These are phyloP conservation scores for Barnardius zonarius DNA, from an alignment of 2,113 vertebrate genomes.

Conservation along the genomic window DNA sequence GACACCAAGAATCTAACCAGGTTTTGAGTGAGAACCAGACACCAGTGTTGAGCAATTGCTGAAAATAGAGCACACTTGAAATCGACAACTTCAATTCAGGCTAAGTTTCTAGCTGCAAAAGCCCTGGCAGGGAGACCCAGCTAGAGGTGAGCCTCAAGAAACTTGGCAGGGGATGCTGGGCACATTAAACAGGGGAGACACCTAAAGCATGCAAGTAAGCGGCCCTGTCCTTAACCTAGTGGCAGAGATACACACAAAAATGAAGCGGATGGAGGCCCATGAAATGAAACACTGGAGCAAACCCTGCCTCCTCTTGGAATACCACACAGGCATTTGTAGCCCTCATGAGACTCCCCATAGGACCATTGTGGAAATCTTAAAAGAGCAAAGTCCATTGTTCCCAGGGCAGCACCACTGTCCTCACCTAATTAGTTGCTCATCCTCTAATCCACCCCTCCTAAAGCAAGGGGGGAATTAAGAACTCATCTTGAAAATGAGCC, in stretches of 20 bases:
- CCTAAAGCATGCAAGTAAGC: rapidly evolving
- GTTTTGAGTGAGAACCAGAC: not conserved
- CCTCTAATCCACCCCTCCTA: not conserved
- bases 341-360: not conserved
- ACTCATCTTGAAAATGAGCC: not conserved
- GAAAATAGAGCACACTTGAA: not conserved
- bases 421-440: not conserved
- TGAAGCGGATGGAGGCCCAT: rapidly evolving
- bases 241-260: not conserved
- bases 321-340: not conserved
- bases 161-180: not conserved
- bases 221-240: not conserved
- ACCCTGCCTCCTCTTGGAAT: not conserved
- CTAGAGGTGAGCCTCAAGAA: not conserved
- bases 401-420: not conserved
- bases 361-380: not conserved
- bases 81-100: not conserved
- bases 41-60: not conserved
- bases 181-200: not conserved
- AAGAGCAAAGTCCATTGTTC: not conserved
- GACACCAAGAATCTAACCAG: not conserved
- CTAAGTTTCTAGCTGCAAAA: not conserved
- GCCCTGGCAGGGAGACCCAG: not conserved
- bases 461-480: not conserved
- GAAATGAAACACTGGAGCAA: not conserved